phyloP scores from a whole-genome alignment of 2,797 vertebrate genomes.

The Tamandua tetradactyla region DNA sequence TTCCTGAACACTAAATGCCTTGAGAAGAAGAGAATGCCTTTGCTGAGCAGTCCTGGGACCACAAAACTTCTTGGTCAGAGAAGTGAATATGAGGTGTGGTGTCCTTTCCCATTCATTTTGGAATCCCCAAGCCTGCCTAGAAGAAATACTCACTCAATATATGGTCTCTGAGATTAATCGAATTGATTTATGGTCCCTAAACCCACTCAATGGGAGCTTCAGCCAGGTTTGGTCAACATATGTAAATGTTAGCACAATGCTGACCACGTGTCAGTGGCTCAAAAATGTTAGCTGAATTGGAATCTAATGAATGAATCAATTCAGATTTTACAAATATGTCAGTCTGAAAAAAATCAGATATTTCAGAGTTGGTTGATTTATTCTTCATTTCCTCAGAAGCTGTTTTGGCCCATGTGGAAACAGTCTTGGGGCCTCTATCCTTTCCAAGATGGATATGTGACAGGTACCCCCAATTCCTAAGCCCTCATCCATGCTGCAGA shows the following conservation, averaged over 20 bases:
- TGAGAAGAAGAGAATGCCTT: not conserved
- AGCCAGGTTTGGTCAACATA: no score
- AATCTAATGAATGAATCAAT: conserved; percentile 15
- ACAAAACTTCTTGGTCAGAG: no score
- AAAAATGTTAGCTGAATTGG: not conserved
- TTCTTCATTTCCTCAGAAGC: not conserved
- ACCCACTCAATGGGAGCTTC: no score
- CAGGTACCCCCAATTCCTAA: not conserved
- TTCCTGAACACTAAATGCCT: not conserved
- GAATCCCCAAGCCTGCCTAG: not conserved
- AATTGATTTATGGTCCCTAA: no score
- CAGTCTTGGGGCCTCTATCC: not conserved
- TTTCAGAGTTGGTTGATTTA: not conserved
- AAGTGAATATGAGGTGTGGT: accelerated
- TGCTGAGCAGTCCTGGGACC: not conserved
- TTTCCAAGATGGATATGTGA: not conserved
- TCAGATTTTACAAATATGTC: conserved; percentile 23
- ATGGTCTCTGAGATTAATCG: not conserved
- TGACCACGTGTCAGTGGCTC: not conserved
- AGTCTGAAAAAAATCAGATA: not conserved
- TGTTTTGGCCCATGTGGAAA: not conserved
- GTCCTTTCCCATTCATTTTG: accelerated
- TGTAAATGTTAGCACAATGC: not conserved
- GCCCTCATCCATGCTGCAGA: no score
- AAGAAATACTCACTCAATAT: not conserved